Percentiles rank a stretch among this genome's conserved stretches.
These are phyloP conservation scores for Bucco capensis DNA, from an alignment of 2,113 vertebrate genomes.

Conservation along the genomic window DNA sequence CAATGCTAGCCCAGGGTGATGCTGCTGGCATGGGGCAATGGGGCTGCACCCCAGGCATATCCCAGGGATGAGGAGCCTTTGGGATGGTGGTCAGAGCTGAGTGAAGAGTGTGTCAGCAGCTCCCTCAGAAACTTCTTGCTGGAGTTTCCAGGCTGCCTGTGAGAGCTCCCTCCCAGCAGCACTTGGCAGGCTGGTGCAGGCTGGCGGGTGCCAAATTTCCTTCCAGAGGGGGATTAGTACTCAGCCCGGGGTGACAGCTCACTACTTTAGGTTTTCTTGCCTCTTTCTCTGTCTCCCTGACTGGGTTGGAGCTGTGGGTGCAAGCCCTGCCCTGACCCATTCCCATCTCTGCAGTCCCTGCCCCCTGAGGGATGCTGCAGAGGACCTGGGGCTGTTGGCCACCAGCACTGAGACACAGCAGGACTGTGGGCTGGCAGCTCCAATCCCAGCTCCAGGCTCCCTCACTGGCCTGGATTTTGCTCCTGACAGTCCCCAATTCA, in stretches of 20 bases:
- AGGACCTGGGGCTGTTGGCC: background rate
- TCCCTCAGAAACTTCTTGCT: background rate
- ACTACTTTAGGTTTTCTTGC: background rate
- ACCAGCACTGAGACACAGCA: background rate
- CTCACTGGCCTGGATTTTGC: constrained; percentile 12
- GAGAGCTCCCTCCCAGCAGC: background rate
- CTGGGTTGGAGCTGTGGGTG: background rate
- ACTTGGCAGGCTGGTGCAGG: background rate
- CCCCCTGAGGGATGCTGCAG: fast-evolving
- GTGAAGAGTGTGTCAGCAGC: background rate
- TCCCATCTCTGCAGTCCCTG: fast-evolving
- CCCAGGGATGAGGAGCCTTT: background rate
- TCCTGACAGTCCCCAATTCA: background rate
- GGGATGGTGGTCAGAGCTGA: background rate
- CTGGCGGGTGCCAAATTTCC: constrained; percentile 14
- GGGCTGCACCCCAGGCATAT: fast-evolving
- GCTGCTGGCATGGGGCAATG: fast-evolving
- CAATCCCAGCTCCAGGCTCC: background rate
- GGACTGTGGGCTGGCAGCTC: background rate
- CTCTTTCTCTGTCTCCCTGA: background rate
- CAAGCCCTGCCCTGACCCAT: too few species aligned
- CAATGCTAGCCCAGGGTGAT: too few species aligned
- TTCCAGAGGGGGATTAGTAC: background rate
- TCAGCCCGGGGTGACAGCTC: background rate
- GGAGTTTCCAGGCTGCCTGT: background rate